These are phyloP conservation scores for Thalassarche chlororhynchos DNA, from an alignment of 2,113 vertebrate genomes.

Conservation along the genomic window DNA sequence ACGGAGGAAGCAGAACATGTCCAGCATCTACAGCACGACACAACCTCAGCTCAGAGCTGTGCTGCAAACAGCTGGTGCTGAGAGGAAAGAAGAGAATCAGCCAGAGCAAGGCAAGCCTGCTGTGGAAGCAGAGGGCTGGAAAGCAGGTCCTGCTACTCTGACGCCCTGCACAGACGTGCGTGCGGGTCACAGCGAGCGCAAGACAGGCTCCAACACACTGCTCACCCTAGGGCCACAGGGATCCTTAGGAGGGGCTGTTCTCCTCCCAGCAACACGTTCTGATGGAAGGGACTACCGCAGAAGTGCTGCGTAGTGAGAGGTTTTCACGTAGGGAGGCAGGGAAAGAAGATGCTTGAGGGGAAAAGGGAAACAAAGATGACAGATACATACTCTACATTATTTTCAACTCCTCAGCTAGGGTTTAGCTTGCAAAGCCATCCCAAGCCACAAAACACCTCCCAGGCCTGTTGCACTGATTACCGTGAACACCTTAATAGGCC, in stretches of 20 bases:
- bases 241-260: neutral
- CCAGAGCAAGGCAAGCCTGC: neutral
- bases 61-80: neutral
- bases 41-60: neutral
- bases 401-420: neutral
- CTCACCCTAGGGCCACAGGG: neutral
- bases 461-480: neutral
- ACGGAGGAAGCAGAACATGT: rapidly evolving
- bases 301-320: neutral
- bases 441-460: neutral
- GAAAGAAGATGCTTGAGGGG: neutral
- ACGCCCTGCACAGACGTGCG: rapidly evolving
- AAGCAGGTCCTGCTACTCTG: neutral
- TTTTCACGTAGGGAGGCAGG: neutral
- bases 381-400: neutral
- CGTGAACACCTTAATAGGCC: neutral
- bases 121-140: neutral
- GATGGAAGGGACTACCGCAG: neutral
- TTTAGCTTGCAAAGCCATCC: conserved; percentile 1
- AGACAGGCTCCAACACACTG: neutral
- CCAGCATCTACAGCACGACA: neutral
- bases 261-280: neutral
- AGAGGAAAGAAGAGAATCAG: neutral
- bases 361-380: neutral
- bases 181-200: neutral